Evolutionary conservation across 2,797 vertebrate species (phyloP).

Genomic region (Typhlichthys eigenmanni): DNA sequence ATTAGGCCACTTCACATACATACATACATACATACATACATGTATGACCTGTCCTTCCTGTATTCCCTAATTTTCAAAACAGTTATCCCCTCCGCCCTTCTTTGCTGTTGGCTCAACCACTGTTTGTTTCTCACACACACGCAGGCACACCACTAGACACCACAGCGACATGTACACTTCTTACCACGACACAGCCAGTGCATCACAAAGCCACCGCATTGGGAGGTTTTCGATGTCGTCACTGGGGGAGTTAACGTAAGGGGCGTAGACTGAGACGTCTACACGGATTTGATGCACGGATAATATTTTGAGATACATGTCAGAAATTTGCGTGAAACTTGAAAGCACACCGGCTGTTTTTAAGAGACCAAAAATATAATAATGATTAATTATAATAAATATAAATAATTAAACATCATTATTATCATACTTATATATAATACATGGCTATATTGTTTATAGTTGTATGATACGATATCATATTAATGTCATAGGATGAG

Average conservation of each 20-base stretch:
- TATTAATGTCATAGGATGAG: too few species aligned
- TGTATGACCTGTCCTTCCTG: neutral
- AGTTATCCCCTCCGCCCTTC: neutral
- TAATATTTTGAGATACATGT: neutral
- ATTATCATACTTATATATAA: too few species aligned
- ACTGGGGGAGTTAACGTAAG: constrained; percentile 55
- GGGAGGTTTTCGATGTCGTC: constrained; percentile 57
- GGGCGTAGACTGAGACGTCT: constrained; percentile 36
- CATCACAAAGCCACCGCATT: constrained; percentile 47
- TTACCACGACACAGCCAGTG: constrained; percentile 36
- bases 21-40: constrained; percentile 4
- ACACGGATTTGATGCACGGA: neutral
- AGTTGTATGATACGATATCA: too few species aligned
- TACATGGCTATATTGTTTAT: too few species aligned
- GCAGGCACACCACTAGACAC: neutral
- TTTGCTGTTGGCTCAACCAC: neutral
- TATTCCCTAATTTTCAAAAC: neutral
- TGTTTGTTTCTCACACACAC: constrained; percentile 23
- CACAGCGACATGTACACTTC: constrained; percentile 43
- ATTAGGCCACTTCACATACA: constrained; percentile 7
- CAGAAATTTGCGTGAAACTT: too few species aligned
- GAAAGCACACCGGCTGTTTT: too few species aligned
- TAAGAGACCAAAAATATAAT: too few species aligned
- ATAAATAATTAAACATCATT: too few species aligned
- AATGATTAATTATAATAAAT: too few species aligned